Base-by-base conservation (phyloP, 2,888 invertebrate species). In the Mimas tiliae region DNA sequence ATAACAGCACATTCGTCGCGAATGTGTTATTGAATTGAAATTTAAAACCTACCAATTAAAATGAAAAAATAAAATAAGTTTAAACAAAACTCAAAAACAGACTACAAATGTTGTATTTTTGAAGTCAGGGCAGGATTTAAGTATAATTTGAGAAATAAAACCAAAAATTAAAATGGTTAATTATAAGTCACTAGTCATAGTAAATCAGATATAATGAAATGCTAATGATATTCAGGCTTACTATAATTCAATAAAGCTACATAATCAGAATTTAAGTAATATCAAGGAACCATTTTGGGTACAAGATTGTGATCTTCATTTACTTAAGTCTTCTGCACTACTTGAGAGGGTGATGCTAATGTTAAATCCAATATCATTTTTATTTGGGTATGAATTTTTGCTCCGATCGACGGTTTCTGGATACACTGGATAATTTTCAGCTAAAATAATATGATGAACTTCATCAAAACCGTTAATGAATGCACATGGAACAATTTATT, bases 291-390 rank as follows among this genome's bases (percentile, higher is more conserved):
- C 48, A 52, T 34, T 62, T 45, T 67, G 42, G 42, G 47, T 53
- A 42, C 62, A 65, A 62, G 51, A 67, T 66, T 48, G 33, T 63
- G 45, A 66, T 65, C 16, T 71, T 64, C 70, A 66, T 52, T 72
- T 72, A 21, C 69, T 66, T 33, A 69, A 48, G 70, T 78, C 63
- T 65, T 72, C 65, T 62, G 68, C 68, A 68, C 71, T 73, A 65
- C 64, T 68, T 34, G 74, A 70, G 19, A 69, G 66, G n/a, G 83
- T 86, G 53, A 90, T 86, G 51, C 90, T 87, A 47, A 92, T 86
- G 68, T 90, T 91, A 0, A 90, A 74, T 8, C 91, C 88, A 51
- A 90, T 80, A 62, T 89, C 86, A 71, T 84, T 90, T 69, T 81
- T 90, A 47, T 71, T 73, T 12, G 72, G 51, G 21, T 72, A 71